Percentiles rank a stretch among this genome's conserved stretches.
Evolutionary conservation across 1,140 invertebrate species (phyloP).

Genomic region (Drosophila kanapiae): DNA sequence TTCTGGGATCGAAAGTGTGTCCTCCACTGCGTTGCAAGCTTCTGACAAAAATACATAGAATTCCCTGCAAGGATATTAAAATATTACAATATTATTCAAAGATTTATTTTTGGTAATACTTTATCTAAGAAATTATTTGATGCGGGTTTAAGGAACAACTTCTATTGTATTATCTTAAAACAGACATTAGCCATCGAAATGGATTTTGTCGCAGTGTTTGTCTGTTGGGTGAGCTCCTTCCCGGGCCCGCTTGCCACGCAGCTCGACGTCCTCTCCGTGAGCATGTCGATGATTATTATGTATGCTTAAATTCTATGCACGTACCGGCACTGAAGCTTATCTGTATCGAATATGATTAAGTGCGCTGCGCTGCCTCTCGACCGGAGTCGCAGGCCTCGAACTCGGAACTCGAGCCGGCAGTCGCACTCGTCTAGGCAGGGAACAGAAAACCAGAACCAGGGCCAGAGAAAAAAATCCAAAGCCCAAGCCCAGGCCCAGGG

Average conservation of each 20-base stretch:
- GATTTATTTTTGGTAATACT: too few species aligned
- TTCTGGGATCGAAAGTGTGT: too few species aligned
- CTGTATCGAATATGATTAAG: slow-evolving; percentile 84
- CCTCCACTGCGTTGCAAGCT: too few species aligned
- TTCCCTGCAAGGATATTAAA: too few species aligned
- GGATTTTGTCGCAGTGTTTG: not conserved
- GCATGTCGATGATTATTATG: slow-evolving; percentile 79
- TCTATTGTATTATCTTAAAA: not conserved
- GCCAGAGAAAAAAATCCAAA: slow-evolving; percentile 20
- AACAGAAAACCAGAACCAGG: slow-evolving; percentile 22
- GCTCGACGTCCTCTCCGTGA: slow-evolving; percentile 16
- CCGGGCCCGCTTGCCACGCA: not conserved
- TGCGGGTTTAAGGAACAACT: too few species aligned
- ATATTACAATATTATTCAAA: too few species aligned
- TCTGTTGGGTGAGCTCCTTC: not conserved
- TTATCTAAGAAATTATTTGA: too few species aligned
- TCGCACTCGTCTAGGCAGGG: slow-evolving; percentile 17
- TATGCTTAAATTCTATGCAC: slow-evolving; percentile 83
- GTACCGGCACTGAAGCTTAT: slow-evolving; percentile 80
- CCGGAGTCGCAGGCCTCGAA: slow-evolving; percentile 20
- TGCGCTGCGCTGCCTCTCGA: slow-evolving; percentile 71
- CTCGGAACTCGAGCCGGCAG: slow-evolving; percentile 10
- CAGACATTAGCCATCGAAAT: too few species aligned
- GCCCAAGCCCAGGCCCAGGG: slow-evolving; percentile 3
- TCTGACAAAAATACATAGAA: too few species aligned